Percentiles rank a stretch among this genome's conserved stretches.
Conservation (phyloP, 2,888 invertebrate genomes). For the Cheilosia pagana region DNA sequence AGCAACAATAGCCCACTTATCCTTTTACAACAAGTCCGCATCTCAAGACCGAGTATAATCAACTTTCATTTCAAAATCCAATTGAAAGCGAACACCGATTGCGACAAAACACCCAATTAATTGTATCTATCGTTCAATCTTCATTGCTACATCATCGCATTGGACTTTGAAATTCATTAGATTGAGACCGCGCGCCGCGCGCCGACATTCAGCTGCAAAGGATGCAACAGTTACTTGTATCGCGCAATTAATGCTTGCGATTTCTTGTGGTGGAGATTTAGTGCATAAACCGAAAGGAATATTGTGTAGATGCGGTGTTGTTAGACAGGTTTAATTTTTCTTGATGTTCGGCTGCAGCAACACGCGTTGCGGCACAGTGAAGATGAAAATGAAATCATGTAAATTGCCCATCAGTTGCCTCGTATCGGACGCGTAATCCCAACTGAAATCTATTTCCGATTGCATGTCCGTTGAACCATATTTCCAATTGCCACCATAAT, state of each 20-base stretch:
- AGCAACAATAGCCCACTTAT: background rate
- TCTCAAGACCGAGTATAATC: background rate
- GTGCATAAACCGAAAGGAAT: conserved; percentile 63
- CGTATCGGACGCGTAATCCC: too few relatives aligned
- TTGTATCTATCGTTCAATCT: conserved; percentile 38
- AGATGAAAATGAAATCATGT: background rate
- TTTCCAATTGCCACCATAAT: conserved; percentile 36
- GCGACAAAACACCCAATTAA: conserved; percentile 54
- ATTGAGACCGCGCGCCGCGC: too few relatives aligned
- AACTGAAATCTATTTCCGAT: too few relatives aligned
- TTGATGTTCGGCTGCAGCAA: conserved; percentile 26
- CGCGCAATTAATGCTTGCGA: conserved; percentile 28
- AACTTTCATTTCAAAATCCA: conserved; percentile 50
- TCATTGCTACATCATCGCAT: conserved; percentile 46
- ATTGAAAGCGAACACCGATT: conserved; percentile 33
- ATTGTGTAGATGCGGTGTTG: conserved; percentile 41
- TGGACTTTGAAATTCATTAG: conserved; percentile 24
- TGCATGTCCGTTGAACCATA: conserved; percentile 15
- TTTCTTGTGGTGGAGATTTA: conserved; percentile 35
- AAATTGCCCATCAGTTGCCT: too few relatives aligned
- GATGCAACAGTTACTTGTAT: conserved; percentile 56
- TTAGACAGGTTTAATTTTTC: conserved; percentile 57
- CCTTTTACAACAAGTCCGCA: conserved; percentile 4
- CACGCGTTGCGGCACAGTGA: background rate
- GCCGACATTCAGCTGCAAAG: conserved; percentile 25